These are phyloP conservation scores for Leucoma salicis DNA, from an alignment of 2,888 invertebrate species.

Conservation along the genomic window DNA sequence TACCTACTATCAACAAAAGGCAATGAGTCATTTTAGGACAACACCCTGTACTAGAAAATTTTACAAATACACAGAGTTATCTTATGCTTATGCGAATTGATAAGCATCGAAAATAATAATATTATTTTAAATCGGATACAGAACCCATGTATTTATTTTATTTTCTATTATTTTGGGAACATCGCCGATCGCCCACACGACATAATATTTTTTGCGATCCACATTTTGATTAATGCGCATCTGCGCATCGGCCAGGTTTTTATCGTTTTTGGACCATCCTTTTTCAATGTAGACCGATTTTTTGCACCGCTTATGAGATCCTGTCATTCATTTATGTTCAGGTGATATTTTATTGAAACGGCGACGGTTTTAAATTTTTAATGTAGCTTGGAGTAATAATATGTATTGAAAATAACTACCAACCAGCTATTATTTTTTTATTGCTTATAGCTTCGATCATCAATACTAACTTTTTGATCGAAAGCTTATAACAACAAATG, in stretches of 20 bases:
- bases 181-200: constrained; percentile 53
- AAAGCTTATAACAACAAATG: background rate
- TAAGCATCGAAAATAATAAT: too few relatives aligned
- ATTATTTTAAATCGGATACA: constrained; percentile 9
- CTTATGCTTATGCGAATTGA: too few relatives aligned
- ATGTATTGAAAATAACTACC: background rate
- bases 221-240: constrained; percentile 68
- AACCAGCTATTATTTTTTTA: background rate
- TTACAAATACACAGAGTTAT: too few relatives aligned
- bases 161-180: constrained; percentile 20
- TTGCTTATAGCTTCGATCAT: too few relatives aligned
- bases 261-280: constrained; percentile 66
- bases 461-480: background rate
- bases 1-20: too few relatives aligned
- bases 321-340: constrained; percentile 37
- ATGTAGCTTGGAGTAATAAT: background rate
- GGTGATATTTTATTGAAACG: constrained; percentile 28
- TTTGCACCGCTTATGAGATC: constrained; percentile 37
- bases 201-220: constrained; percentile 62
- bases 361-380: constrained; percentile 10
- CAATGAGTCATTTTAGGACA: too few relatives aligned
- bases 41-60: too few relatives aligned
- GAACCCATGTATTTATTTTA: constrained; percentile 24
- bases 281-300: constrained; percentile 42
- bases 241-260: constrained; percentile 48